phyloP scores from a whole-genome alignment of 2,113 vertebrate genomes.

The Callochromis pleurospilus region DNA sequence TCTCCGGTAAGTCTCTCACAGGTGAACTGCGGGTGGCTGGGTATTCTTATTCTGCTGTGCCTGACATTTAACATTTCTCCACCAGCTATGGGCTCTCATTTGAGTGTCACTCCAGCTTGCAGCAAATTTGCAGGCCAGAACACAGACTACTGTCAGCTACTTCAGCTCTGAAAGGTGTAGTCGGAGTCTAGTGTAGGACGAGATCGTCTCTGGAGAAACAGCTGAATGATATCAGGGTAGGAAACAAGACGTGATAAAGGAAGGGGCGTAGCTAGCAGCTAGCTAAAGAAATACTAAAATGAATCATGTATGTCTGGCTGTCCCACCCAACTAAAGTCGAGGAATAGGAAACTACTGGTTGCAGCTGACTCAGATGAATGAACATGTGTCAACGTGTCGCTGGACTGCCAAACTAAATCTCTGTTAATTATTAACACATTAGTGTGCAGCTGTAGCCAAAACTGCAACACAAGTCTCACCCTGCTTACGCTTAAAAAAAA shows the following conservation, averaged over 20 bases:
- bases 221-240: not conserved
- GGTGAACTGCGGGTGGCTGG: not conserved
- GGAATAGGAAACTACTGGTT: not conserved
- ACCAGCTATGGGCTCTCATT: not conserved
- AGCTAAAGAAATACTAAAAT: not conserved
- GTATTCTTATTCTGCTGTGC: not conserved
- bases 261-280: not conserved
- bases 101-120: not conserved
- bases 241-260: not conserved
- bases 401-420: not conserved
- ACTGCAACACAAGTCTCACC: not conserved
- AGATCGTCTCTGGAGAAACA: not conserved
- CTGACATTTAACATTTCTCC: not conserved
- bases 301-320: not conserved
- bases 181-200: not conserved
- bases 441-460: not conserved
- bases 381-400: not conserved
- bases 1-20: not conserved
- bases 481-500: accelerated
- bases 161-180: not conserved
- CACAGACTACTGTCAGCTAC: not conserved
- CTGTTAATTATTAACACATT: not conserved
- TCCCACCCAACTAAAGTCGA: not conserved
- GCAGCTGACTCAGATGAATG: not conserved
- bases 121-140: not conserved